Evolutionary conservation across 92 coral and sea anemone genomes (phyloP), one percentile per base, ranked within the genome.

Genomic region (Epizoanthus scotinus): DNA sequence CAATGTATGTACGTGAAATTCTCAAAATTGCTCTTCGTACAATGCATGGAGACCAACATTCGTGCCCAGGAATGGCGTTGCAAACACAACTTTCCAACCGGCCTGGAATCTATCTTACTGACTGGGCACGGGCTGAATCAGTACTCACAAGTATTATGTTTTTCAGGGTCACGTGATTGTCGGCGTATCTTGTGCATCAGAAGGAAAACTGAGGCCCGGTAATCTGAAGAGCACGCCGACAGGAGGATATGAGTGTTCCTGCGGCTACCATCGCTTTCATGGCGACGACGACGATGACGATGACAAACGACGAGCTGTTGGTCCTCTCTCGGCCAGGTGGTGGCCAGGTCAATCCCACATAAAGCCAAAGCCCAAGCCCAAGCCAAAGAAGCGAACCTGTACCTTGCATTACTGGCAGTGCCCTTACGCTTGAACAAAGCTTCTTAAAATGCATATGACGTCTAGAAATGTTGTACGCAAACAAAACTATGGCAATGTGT

Each of bases 121-220:
- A 44, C 50, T 44, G 50, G 14, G 50, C 14, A 8, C 9, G 14
- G 2, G 50, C 50, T 44, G 14, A 44, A 36, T 3, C 42, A 7
- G 1, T 36, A 9, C 44, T 47, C 1, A 8, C 52, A 47, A 47
- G 12, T 27, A 67, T 19, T 8, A 34, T 53, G 8, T 27, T 10
- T 75, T 75, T 2, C 81, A 75, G 81, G 81, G 81, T 12, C 81
- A 75, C 34, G 67, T 58, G 69, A 75, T 75, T 44, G 81, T 75
- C 1, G 81, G 81, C 62, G 81, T 75, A 17, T 75, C 81, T 1
- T 75, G 81, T 40, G 81, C 81, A 6, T 75, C 68, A 20, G 36
- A 75, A 75, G 81, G 81, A 6, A 75, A 17, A 9, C 55, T 49
- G 26, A 56, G 81, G 6, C 15, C 57, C 2, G 22, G 67, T 38